Percentiles rank a stretch among this genome's conserved stretches.
These are phyloP conservation scores for Cephalotes varians DNA, from an alignment of 2,888 invertebrate species.

Conservation along the genomic window DNA sequence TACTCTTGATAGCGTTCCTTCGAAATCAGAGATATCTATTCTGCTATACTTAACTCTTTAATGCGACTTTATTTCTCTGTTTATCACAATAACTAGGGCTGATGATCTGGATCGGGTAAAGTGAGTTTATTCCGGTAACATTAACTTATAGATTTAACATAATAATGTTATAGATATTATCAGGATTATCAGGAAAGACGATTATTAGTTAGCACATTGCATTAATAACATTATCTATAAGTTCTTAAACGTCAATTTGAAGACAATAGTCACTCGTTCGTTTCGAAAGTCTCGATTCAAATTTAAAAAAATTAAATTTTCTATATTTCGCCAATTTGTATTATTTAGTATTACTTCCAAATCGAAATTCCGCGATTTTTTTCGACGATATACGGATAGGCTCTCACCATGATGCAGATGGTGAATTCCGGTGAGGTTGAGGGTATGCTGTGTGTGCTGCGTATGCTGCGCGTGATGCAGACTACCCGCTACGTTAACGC, in stretches of 20 bases:
- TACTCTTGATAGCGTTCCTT: neutral
- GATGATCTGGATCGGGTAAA: conserved; percentile 1
- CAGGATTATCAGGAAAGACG: neutral
- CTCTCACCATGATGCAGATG: conserved; percentile 84
- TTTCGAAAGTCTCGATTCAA: neutral
- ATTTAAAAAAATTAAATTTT: neutral
- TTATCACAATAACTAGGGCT: neutral
- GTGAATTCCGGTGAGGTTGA: conserved; percentile 81
- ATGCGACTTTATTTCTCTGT: neutral
- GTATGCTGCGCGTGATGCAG: conserved; percentile 80
- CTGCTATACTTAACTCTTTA: neutral
- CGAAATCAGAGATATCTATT: neutral
- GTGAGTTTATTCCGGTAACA: conserved; percentile 8
- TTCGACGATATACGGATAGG: too few relatives aligned
- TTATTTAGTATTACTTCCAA: neutral
- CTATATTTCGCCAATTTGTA: neutral
- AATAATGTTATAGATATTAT: neutral
- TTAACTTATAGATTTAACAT: neutral
- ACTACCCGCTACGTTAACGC: conserved; percentile 83
- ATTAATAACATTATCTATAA: neutral
- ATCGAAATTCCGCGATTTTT: neutral
- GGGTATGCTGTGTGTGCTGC: conserved; percentile 81
- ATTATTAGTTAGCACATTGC: neutral
- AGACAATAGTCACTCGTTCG: neutral
- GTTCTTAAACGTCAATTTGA: neutral